Percentiles rank a stretch among this genome's conserved stretches.
Conservation (phyloP, 2,888 invertebrate genomes). For the Spisula subtruncata region DNA sequence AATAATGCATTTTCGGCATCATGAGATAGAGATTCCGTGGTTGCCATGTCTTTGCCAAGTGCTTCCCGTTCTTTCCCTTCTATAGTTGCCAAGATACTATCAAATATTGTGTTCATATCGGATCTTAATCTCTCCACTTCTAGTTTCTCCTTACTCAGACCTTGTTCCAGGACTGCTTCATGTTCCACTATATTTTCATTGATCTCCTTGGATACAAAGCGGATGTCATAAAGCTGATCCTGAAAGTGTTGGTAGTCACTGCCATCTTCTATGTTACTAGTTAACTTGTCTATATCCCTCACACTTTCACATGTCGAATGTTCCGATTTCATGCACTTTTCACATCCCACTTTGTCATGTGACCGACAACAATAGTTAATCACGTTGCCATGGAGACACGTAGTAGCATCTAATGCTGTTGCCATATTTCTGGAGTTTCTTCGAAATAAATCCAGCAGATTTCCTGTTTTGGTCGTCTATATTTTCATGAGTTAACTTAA, state of each 20-base stretch:
- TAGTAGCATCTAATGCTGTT: neutral
- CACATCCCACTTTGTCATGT: constrained; percentile 31
- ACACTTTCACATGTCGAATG: constrained; percentile 9
- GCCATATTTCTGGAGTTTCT: constrained; percentile 26
- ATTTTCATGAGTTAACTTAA: no score
- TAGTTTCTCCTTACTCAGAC: constrained; percentile 21
- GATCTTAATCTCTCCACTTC: constrained; percentile 17
- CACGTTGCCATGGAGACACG: constrained; percentile 14
- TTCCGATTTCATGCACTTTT: neutral
- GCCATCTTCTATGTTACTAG: neutral
- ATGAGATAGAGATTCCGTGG: neutral
- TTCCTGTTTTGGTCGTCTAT: neutral
- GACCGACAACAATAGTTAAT: constrained; percentile 31
- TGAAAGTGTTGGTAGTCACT: constrained; percentile 20
- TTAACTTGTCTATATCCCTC: neutral
- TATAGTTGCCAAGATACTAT: constrained; percentile 16
- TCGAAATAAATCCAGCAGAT: neutral
- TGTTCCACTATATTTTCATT: constrained; percentile 31
- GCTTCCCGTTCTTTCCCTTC: constrained; percentile 25
- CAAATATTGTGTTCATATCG: constrained; percentile 37
- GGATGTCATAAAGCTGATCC: constrained; percentile 24
- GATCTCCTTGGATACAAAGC: constrained; percentile 26
- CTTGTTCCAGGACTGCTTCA: neutral
- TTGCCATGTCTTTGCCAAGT: constrained; percentile 1
- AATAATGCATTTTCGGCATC: constrained; percentile 27